These are phyloP conservation scores for Esox masquinongy DNA, from an alignment of 2,797 vertebrate genomes.

Conservation along the genomic window DNA sequence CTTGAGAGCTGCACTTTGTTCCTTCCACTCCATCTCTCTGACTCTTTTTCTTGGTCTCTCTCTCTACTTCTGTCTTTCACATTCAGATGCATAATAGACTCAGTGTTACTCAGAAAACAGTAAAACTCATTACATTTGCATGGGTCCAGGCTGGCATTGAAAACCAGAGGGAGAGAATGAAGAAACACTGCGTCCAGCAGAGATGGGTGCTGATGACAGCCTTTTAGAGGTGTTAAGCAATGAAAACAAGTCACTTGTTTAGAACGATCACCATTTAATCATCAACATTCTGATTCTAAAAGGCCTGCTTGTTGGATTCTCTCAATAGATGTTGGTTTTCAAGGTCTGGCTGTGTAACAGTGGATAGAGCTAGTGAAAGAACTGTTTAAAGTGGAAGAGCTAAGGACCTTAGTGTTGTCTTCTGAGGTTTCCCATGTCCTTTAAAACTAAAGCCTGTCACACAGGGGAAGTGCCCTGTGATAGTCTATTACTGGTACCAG, in stretches of 20 bases:
- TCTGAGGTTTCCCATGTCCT: conserved; percentile 58
- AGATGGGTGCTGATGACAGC: not conserved
- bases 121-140: not conserved
- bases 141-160: not conserved
- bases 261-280: conserved; percentile 1
- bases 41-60: not conserved
- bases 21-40: not conserved
- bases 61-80: not conserved
- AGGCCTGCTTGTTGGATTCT: conserved; percentile 19
- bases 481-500: not conserved
- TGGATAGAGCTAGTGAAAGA: conserved; percentile 40
- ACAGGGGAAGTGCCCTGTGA: conserved; percentile 40
- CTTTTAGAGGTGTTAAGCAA: not conserved
- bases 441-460: conserved; percentile 23
- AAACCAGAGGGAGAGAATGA: not conserved
- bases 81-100: not conserved
- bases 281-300: conserved; percentile 18
- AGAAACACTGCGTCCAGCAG: not conserved
- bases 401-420: conserved; percentile 43
- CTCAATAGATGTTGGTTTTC: conserved; percentile 24
- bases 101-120: not conserved
- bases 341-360: conserved; percentile 7
- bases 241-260: conserved; percentile 1
- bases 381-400: conserved; percentile 54
- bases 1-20: not conserved